These are phyloP conservation scores for Drosophila aldrichi DNA, from an alignment of 2,888 invertebrate species.

Conservation along the genomic window DNA sequence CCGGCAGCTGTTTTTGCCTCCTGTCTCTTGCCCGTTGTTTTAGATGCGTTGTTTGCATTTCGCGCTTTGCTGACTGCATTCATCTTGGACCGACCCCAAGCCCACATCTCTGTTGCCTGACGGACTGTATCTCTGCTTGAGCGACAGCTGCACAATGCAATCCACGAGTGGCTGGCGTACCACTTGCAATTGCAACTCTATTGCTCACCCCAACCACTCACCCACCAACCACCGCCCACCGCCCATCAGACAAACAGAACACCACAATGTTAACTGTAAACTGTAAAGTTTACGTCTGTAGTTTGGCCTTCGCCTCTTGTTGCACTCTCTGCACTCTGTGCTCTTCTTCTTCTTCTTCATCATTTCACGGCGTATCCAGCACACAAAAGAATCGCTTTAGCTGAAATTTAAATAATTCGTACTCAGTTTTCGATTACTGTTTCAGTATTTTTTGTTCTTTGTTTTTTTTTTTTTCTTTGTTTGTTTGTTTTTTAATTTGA, in stretches of 20 bases:
- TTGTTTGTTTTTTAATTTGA: conserved; percentile 40
- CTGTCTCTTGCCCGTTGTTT: conserved; percentile 27
- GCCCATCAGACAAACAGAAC: conserved; percentile 17
- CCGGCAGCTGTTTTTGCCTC: conserved; percentile 23
- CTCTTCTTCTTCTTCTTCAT: conserved; percentile 7
- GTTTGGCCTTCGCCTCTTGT: conserved; percentile 34
- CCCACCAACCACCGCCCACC: conserved; percentile 17
- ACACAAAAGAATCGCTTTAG: conserved; percentile 7
- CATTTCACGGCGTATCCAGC: conserved; percentile 40
- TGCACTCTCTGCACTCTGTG: too few relatives aligned
- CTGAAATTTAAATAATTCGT: conserved; percentile 42
- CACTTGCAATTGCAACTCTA: conserved; percentile 51
- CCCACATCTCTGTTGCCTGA: conserved; percentile 12
- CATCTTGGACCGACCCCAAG: conserved; percentile 23
- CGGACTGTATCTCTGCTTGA: conserved; percentile 44
- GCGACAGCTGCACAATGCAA: conserved; percentile 61
- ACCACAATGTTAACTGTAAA: conserved; percentile 34
- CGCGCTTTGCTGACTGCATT: conserved; percentile 52
- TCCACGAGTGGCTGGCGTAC: conserved; percentile 32
- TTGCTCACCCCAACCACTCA: conserved; percentile 22
- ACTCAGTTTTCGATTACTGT: conserved; percentile 32
- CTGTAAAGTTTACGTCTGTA: conserved; percentile 67
- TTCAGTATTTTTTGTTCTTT: conserved; percentile 36
- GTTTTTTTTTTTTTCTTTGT: conserved; percentile 10
- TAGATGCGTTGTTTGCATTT: conserved; percentile 53